Evolutionary conservation across 2,797 vertebrate genomes (phyloP).

Genomic region (Philypnodon macrostomus): DNA sequence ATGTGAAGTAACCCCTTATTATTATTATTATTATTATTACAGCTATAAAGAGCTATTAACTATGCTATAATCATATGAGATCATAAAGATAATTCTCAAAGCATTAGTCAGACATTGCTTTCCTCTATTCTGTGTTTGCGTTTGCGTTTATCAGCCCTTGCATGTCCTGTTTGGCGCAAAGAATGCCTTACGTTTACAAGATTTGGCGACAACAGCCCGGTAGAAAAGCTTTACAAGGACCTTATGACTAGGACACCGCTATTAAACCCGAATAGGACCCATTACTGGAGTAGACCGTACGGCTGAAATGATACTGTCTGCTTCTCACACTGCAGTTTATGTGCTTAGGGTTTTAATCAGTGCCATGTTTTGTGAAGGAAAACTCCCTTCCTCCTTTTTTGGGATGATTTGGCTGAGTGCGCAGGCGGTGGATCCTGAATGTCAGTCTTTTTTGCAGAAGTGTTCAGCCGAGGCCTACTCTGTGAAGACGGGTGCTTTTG

Average conservation of each 20-base stretch:
- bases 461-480: constrained; percentile 26
- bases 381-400: constrained; percentile 44
- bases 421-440: constrained; percentile 14
- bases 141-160: constrained; percentile 4
- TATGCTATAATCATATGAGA: too few relatives aligned
- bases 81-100: too few relatives aligned
- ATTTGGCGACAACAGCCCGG: constrained; percentile 1
- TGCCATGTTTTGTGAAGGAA: constrained; percentile 54
- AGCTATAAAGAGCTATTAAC: too few relatives aligned
- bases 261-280: too few relatives aligned
- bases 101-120: background rate
- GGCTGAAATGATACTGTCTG: constrained; percentile 32
- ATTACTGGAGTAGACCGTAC: background rate
- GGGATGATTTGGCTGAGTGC: constrained; percentile 43
- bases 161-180: background rate
- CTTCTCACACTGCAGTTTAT: constrained; percentile 28
- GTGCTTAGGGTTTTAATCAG: constrained; percentile 61
- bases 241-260: background rate
- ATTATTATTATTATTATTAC: too few relatives aligned
- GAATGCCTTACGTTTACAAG: background rate
- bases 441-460: constrained; percentile 40
- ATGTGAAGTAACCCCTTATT: too few relatives aligned
- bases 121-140: background rate
- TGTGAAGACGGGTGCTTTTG: constrained; percentile 27
- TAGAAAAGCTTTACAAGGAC: background rate